Base-by-base conservation (phyloP, 2,888 invertebrate species). In the Drosophila helvetica region DNA sequence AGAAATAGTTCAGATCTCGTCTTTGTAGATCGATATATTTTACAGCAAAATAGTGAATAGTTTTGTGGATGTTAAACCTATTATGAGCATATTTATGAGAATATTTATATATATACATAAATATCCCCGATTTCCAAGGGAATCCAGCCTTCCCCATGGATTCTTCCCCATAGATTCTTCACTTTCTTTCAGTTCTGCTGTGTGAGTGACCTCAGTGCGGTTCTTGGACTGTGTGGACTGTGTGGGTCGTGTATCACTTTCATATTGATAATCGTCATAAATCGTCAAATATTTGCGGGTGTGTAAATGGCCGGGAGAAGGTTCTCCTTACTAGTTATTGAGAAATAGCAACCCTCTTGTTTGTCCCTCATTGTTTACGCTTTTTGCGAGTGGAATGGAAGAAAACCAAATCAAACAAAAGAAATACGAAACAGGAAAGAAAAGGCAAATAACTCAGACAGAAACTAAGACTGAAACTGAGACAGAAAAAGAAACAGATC, bases 171-270 rank as follows among this genome's bases (percentile, higher is more conserved):
- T 4, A 52, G 22, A 30, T 50, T 63, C 64, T 64, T 63, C 65
- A 65, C 63, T 64, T 65, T 64, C 66, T 27, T 52, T 19, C 47
- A 51, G 42, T 27, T 42, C 3, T 9, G 18, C 9, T 10, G 33
- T 4, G 33, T 12, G 33, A 46, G 27, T 46, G 25, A 25, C 17
- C 27, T 57, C 58, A 25, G 38, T 60, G 3, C 18, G 10, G 51
- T 42, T 54, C 57, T 33, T 4, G 12, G 33, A 4, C 10, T 2
- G 30, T 10, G 10, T 15, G 33, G 33, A 12, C 12, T 78, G 80
- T 86, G 67, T 83, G 77, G 83, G 87, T 86, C 88, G 75, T 70
- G 88, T 88, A 84, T 88, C 88, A 88, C 84, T 84, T 84, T 84
- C 87, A 75, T 77, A 85, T 84, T 88, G 82, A 88, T 88, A 88